Percentiles rank a stretch among this genome's conserved stretches.
Conservation (phyloP, 2,888 invertebrate species). For the Timema cristinae region DNA sequence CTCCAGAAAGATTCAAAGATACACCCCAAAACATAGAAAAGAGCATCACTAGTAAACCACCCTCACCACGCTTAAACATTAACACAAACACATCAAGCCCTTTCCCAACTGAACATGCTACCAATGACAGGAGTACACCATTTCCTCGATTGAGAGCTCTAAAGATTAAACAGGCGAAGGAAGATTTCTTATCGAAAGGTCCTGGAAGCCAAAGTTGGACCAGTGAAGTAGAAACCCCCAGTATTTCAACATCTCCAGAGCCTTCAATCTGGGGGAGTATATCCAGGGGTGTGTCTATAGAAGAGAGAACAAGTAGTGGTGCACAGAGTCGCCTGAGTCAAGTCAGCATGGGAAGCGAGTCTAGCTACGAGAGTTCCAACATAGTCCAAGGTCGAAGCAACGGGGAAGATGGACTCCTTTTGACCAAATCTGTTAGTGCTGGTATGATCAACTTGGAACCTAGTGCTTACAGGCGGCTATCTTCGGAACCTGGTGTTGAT, state of each 20-base stretch:
- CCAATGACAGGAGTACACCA: slow-evolving; percentile 19
- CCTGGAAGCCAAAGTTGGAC: slow-evolving; percentile 34
- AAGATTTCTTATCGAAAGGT: slow-evolving; percentile 60
- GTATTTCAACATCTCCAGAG: slow-evolving; percentile 18
- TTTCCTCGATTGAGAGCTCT: slow-evolving; percentile 46
- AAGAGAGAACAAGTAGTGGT: not conserved
- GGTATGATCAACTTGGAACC: slow-evolving; percentile 71
- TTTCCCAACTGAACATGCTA: slow-evolving; percentile 9
- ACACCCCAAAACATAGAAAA: not conserved
- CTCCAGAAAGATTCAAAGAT: slow-evolving; percentile 17
- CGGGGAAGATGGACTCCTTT: slow-evolving; percentile 29
- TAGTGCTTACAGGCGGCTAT: slow-evolving; percentile 56
- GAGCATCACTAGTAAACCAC: not conserved
- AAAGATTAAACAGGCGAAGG: slow-evolving; percentile 65
- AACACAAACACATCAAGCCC: slow-evolving; percentile 10
- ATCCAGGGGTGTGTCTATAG: no score
- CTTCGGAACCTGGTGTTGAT: slow-evolving; percentile 36
- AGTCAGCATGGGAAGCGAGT: slow-evolving; percentile 61
- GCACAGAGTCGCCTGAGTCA: slow-evolving; percentile 39
- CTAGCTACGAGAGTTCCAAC: slow-evolving; percentile 45
- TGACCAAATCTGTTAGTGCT: slow-evolving; percentile 70
- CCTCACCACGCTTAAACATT: not conserved
- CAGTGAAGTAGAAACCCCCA: slow-evolving; percentile 29
- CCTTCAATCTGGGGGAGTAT: not conserved
- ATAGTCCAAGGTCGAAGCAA: slow-evolving; percentile 38